phyloP scores from a whole-genome alignment of 2,888 invertebrate genomes.

The Drosophila peninsularis region DNA sequence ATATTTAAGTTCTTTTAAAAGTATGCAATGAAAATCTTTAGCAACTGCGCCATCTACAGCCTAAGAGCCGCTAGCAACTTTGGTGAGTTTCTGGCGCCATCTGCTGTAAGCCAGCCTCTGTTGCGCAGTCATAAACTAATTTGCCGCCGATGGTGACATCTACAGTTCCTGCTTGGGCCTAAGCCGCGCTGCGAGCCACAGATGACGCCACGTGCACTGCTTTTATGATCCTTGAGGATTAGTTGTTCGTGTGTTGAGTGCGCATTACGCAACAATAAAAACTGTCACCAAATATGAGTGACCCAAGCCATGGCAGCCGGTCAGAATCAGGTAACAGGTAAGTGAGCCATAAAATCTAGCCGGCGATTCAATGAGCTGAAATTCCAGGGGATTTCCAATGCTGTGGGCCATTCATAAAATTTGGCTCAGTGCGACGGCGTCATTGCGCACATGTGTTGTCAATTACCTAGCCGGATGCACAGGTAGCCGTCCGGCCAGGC shows the following conservation, averaged over 20 bases:
- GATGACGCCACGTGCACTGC: conserved; percentile 33
- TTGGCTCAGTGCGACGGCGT: conserved; percentile 2
- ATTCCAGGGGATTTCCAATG: conserved; percentile 67
- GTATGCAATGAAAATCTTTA: not conserved
- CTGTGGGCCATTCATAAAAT: conserved; percentile 60
- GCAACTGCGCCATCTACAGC: not conserved
- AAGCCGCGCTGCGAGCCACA: conserved; percentile 6
- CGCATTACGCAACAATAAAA: conserved; percentile 71
- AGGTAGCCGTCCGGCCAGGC: conserved; percentile 3
- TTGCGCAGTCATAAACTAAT: too few relatives aligned
- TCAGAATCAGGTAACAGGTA: not conserved
- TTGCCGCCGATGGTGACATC: not conserved
- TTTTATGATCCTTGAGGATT: conserved; percentile 10
- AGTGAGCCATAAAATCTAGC: conserved; percentile 13
- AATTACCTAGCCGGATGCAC: conserved; percentile 49
- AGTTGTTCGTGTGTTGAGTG: not conserved
- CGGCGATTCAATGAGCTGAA: conserved; percentile 59
- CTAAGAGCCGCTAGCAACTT: not conserved
- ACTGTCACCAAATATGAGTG: conserved; percentile 24
- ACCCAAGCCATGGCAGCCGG: not conserved
- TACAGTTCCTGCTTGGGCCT: not conserved
- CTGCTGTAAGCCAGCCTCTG: not conserved
- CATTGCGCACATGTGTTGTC: conserved; percentile 63
- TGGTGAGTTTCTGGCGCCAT: conserved; percentile 1
- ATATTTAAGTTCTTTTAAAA: too few relatives aligned